Evolutionary conservation across 2,797 vertebrate species (phyloP).

Genomic region (Halcyon leucocephala): DNA sequence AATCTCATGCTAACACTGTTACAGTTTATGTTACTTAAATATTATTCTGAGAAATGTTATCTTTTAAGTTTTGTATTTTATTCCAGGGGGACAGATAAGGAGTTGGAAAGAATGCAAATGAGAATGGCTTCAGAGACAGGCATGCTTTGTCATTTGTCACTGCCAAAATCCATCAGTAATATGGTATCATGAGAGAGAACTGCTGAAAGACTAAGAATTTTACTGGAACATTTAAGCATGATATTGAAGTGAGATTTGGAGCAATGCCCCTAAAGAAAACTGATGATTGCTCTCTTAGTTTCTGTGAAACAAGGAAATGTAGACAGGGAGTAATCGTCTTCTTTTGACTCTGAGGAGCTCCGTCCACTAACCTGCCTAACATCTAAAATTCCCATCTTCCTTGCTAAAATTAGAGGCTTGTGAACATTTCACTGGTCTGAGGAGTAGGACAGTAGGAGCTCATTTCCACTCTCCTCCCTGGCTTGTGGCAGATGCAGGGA

Average conservation of each 20-base stretch:
- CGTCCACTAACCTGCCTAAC: slow-evolving; percentile 26
- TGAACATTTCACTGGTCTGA: background rate
- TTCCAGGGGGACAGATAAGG: slow-evolving; percentile 66
- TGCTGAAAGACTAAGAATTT: slow-evolving; percentile 55
- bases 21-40: slow-evolving; percentile 31
- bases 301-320: slow-evolving; percentile 41
- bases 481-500: background rate
- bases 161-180: slow-evolving; percentile 64
- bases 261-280: slow-evolving; percentile 60
- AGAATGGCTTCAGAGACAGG: slow-evolving; percentile 60
- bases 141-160: slow-evolving; percentile 71
- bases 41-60: slow-evolving; percentile 38
- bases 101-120: slow-evolving; percentile 56
- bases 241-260: slow-evolving; percentile 68
- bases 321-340: slow-evolving; percentile 53
- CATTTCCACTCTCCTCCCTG: background rate
- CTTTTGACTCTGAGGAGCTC: slow-evolving; percentile 1
- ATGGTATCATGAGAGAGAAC: slow-evolving; percentile 56
- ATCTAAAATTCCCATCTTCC: slow-evolving; percentile 44
- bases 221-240: slow-evolving; percentile 61
- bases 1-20: background rate
- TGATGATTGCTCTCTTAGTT: slow-evolving; percentile 48
- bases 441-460: background rate
- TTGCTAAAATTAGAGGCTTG: slow-evolving; percentile 27
- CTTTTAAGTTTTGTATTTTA: slow-evolving; percentile 62